These are phyloP conservation scores for Apantesis nais DNA, from an alignment of 2,888 invertebrate genomes.

Conservation along the genomic window DNA sequence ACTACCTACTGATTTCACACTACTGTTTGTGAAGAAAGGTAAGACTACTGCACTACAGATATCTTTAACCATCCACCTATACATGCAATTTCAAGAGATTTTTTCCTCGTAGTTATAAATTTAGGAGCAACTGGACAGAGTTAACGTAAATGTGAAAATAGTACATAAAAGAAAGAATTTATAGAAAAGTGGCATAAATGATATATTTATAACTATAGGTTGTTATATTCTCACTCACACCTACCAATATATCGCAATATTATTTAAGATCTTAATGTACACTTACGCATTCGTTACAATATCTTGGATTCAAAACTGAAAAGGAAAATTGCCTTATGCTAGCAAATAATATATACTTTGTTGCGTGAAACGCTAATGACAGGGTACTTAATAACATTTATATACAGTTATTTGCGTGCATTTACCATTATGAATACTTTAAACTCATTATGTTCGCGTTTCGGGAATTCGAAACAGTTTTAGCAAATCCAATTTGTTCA, in stretches of 20 bases:
- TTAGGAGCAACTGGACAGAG: not conserved
- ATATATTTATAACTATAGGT: not conserved
- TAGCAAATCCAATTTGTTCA: constrained; percentile 41
- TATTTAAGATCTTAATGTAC: not conserved
- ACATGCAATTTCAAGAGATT: not conserved
- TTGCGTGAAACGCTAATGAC: constrained; percentile 9
- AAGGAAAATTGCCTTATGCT: not conserved
- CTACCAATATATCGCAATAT: not conserved
- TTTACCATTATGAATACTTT: constrained; percentile 20
- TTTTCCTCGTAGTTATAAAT: not conserved
- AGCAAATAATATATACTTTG: constrained; percentile 4
- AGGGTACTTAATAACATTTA: constrained; percentile 12
- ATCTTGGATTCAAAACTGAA: not conserved
- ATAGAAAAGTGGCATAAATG: too few species aligned
- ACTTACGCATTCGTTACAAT: not conserved
- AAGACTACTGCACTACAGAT: not conserved
- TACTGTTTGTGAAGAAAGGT: not conserved
- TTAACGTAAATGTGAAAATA: not conserved
- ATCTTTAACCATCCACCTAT: not conserved
- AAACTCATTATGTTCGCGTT: constrained; percentile 34
- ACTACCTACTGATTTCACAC: not conserved
- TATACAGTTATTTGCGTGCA: constrained; percentile 32
- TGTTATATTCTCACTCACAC: constrained; percentile 6
- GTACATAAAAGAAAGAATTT: not conserved
- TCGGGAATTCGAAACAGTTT: constrained; percentile 29